Conservation (phyloP, 2,113 vertebrate species). For the Euleptes europaea region DNA sequence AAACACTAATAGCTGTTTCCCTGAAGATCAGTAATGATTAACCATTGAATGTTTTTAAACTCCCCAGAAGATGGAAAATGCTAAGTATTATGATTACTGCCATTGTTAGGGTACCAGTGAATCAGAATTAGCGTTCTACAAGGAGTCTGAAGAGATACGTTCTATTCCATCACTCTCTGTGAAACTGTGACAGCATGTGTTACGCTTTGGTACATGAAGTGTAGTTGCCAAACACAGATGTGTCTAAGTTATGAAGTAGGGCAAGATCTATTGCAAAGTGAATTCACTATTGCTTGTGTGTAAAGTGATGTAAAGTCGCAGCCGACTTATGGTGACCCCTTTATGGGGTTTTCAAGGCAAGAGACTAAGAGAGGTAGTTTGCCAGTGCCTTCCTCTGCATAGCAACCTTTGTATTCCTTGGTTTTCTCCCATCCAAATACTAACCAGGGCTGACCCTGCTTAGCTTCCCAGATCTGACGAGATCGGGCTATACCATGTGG, state of each 20-base stretch:
- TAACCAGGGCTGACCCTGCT: too few relatives aligned
- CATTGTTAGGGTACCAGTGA: background rate
- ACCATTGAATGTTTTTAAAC: background rate
- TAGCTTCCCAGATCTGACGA: too few relatives aligned
- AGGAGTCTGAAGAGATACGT: background rate
- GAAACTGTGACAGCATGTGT: background rate
- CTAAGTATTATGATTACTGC: background rate
- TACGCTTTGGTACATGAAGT: background rate
- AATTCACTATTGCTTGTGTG: background rate
- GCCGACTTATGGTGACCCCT: too few relatives aligned
- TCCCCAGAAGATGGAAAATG: background rate
- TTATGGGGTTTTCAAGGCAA: too few relatives aligned
- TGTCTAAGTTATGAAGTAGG: background rate
- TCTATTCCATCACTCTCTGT: background rate
- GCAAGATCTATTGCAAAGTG: background rate
- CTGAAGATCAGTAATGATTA: background rate
- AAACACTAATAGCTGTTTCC: background rate
- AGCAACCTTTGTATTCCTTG: too few relatives aligned
- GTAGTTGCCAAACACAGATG: background rate
- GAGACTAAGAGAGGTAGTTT: too few relatives aligned
- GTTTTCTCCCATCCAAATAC: too few relatives aligned
- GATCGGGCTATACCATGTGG: too few relatives aligned
- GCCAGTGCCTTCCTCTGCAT: too few relatives aligned
- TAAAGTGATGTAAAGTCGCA: too few relatives aligned
- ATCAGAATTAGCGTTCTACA: background rate